These are phyloP conservation scores for Pica pica DNA, from an alignment of 2,113 vertebrate species.

Conservation along the genomic window DNA sequence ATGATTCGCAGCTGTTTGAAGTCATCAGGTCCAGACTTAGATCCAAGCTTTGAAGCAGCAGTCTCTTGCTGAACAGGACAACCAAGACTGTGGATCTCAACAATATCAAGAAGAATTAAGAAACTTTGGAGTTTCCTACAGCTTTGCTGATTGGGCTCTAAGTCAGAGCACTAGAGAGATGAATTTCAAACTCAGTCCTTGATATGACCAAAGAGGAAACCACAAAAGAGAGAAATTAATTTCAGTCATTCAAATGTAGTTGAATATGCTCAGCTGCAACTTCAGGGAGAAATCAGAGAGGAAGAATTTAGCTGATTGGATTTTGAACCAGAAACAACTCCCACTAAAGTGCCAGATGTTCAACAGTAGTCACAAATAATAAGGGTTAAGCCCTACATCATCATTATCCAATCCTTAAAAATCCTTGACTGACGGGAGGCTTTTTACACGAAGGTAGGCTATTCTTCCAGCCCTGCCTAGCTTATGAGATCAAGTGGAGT, in stretches of 20 bases:
- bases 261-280: constrained; percentile 35
- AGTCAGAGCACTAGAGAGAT: neutral
- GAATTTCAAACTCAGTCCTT: neutral
- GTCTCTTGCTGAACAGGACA: neutral
- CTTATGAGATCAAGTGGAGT: neutral
- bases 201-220: neutral
- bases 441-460: neutral
- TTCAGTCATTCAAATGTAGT: constrained; percentile 6
- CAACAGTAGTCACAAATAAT: constrained; percentile 30
- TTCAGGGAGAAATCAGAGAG: constrained; percentile 1
- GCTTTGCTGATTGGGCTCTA: neutral
- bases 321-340: constrained; percentile 16
- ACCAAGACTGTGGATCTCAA: neutral
- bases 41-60: neutral
- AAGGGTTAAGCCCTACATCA: constrained; percentile 16
- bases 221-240: neutral
- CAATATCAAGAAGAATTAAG: neutral
- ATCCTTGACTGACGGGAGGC: neutral
- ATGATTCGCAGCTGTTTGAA: neutral
- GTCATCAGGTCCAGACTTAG: neutral
- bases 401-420: constrained; percentile 1
- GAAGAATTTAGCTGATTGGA: constrained; percentile 40
- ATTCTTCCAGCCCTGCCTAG: neutral
- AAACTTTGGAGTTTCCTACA: neutral
- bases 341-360: constrained; percentile 48